Evolutionary conservation across 2,113 vertebrate genomes (phyloP).

Genomic region (Symphodus melops): DNA sequence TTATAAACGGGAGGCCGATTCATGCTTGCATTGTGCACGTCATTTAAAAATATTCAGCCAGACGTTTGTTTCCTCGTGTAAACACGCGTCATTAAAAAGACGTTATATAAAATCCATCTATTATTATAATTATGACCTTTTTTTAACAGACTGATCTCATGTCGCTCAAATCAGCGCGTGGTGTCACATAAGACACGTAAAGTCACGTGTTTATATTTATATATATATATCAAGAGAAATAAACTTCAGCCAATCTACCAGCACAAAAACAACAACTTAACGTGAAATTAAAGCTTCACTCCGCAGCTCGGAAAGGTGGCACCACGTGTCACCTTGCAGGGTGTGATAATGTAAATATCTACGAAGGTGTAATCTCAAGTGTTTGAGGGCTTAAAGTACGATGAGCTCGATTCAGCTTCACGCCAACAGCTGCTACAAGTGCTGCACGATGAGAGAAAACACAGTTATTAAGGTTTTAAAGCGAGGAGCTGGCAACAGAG

Average conservation of each 20-base stretch:
- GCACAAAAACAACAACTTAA: constrained; percentile 13
- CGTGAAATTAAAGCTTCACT: constrained; percentile 22
- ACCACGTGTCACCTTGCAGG: not conserved
- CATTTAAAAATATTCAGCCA: not conserved
- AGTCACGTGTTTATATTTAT: no score
- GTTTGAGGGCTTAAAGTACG: constrained; percentile 25
- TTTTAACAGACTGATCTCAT: not conserved
- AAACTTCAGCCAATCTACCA: constrained; percentile 18
- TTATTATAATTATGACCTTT: no score
- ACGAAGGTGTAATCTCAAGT: constrained; percentile 19
- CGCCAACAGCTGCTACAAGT: constrained; percentile 60
- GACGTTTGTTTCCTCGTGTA: no score
- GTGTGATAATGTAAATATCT: constrained; percentile 8
- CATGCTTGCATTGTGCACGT: not conserved
- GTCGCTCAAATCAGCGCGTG: not conserved
- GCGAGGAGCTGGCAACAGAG: constrained; percentile 11
- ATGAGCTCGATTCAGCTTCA: constrained; percentile 27
- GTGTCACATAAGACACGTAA: not conserved
- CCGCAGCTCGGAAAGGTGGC: not conserved
- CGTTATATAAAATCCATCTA: no score
- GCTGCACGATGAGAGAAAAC: constrained; percentile 52
- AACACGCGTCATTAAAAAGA: no score
- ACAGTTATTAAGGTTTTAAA: constrained; percentile 12
- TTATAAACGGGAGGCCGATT: not conserved
- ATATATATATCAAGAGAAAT: not conserved